Evolutionary conservation across 1,140 invertebrate genomes (phyloP), one percentile per base, ranked within the genome.

Genomic region (Microplitis mediator): DNA sequence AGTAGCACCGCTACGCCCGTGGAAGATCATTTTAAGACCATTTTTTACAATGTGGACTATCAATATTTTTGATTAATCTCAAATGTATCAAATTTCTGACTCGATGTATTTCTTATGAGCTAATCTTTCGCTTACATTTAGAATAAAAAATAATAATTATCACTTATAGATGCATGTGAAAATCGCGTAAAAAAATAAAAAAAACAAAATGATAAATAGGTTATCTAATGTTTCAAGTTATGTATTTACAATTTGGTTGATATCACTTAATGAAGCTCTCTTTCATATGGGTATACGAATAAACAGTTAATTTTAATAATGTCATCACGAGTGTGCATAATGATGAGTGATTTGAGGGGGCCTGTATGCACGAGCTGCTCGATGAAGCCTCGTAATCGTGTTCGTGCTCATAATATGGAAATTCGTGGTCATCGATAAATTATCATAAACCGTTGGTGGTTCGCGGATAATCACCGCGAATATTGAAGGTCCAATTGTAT

Each of bases 261-360:
- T 52, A 68, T 54, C 34, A 36, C 5, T 68, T 35, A 56, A 68
- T 56, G 9, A 54, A 52, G 54, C n/a, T 68, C 32, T 56, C 66
- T 36, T 36, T 14, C 66, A 68, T 35, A 51, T 32, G 50, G 67
- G 23, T 16, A 34, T 31, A 56, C 9, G 74, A 66, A 77, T 79
- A 78, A 79, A 77, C 78, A 80, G 78, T 80, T 79, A 79, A 79
- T 80, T 80, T 76, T 78, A 78, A 79, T 80, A 77, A 78, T 74
- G 67, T 67, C 56, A 34, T 64, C 72, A 71, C 73, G 75, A 71
- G 69, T 67, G 67, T 62, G 76, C 75, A 71, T 77, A 80, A 80
- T 74, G 77, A 80, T 78, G 76, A 80, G 77, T 78, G 79, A 78
- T 80, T 79, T 74, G 77, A 70, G 56, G 51, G 66, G 16, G 34